phyloP scores from a whole-genome alignment of 2,797 vertebrate genomes.

The Lagorchestes hirsutus region DNA sequence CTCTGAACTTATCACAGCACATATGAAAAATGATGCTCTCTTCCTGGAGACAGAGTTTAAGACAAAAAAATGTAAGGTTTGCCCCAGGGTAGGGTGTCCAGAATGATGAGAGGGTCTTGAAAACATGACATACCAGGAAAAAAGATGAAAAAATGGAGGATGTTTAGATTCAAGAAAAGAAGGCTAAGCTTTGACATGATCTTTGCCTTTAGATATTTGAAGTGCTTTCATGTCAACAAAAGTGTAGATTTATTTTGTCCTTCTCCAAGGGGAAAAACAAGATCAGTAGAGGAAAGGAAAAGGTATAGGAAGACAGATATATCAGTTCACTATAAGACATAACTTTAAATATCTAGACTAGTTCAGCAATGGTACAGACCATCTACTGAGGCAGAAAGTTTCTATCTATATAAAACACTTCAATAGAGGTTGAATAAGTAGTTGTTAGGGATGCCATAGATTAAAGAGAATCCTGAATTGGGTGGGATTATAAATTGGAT shows the following conservation, averaged over 20 bases:
- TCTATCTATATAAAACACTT: neutral
- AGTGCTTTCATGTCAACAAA: neutral
- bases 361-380: neutral
- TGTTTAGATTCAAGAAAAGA: neutral
- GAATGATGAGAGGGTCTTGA: neutral
- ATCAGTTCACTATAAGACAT: neutral
- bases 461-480: neutral
- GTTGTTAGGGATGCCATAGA: neutral
- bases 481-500: neutral
- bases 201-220: neutral
- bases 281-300: neutral
- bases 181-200: neutral
- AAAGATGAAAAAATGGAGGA: neutral
- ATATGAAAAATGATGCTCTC: neutral
- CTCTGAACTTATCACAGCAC: neutral
- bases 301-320: neutral
- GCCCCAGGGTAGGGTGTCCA: neutral
- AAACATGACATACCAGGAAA: neutral
- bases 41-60: neutral
- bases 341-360: neutral
- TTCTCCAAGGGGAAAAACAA: neutral
- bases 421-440: neutral
- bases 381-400: neutral
- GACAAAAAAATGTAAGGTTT: neutral
- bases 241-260: neutral